Evolutionary conservation across 2,797 vertebrate species (phyloP), one percentile per base, ranked within the genome.

Genomic region (Halcyon leucocephala): DNA sequence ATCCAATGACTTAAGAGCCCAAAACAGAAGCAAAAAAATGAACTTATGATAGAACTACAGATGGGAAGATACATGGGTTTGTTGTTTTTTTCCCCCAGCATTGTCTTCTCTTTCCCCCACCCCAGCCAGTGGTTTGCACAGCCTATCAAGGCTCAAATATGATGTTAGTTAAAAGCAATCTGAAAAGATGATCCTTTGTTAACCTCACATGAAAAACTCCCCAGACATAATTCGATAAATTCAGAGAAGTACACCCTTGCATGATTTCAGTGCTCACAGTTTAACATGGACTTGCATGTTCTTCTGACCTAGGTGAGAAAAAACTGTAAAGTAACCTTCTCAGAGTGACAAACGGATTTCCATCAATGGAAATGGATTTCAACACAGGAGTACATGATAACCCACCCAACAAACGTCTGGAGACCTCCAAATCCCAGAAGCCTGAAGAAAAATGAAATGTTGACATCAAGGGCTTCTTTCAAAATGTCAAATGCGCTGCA

Each of bases 391-490:
- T 35, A 58, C 7, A 49, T 21, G 57, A 87, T 72, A 84, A 77
- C 7, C 5, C 17, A 86, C 22, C 12, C 62, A 89, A 91, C 33
- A 95, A 81, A 62, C 3, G 10, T 28, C 49, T 84, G 44, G 62
- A 79, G 81, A 51, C 29, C 14, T 78, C 24, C 26, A 71, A 57
- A 51, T 64, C 61, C 39, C 57, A 35, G 48, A 78, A 84, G 48
- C 8, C 15, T 48, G 19, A 35, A 84, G 61, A 86, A 83, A 89
- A 94, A 94, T 24, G n/a, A 89, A 84, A 89, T 35, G 29, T 62
- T 94, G 42, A 70, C 39, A 54, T 39, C 46, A n/a, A 82, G 35
- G 17, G 26, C 9, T 82, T 64, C 48, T 71, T 67, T 89, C 60
- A 86, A 89, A 83, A 57, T 15, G 41, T 72, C 33, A 76, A 74